These are phyloP conservation scores for Sympetrum striolatum DNA, from an alignment of 2,888 invertebrate species.

Conservation along the genomic window DNA sequence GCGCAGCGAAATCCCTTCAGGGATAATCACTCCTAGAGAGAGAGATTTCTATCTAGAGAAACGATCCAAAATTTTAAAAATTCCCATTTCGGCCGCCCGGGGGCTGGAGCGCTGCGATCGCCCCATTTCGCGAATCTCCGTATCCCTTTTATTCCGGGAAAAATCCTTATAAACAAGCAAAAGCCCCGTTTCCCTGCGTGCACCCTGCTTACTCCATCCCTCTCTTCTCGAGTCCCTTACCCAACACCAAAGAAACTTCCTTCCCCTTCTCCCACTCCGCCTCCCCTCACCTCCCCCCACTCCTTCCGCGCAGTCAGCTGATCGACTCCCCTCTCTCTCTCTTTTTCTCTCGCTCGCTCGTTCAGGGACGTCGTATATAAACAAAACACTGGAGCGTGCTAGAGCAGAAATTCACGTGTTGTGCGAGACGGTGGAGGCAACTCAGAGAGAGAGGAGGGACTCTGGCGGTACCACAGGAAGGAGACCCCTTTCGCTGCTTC, in stretches of 20 bases:
- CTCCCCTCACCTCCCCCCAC: neutral
- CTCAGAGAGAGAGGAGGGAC: neutral
- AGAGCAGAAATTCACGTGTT: slow-evolving; percentile 35
- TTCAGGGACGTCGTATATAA: slow-evolving; percentile 43
- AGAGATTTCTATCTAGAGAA: too few relatives aligned
- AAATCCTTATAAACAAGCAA: slow-evolving; percentile 6
- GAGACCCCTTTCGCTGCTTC: neutral
- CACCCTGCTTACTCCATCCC: neutral
- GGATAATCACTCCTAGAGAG: too few relatives aligned
- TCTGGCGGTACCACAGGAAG: neutral
- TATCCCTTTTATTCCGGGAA: neutral
- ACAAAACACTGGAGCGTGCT: slow-evolving; percentile 43
- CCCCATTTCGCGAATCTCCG: neutral
- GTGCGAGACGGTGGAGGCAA: slow-evolving; percentile 13
- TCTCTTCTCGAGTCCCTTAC: neutral
- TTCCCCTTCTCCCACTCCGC: neutral
- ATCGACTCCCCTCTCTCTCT: slow-evolving; percentile 21
- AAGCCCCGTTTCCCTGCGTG: neutral
- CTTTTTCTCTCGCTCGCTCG: neutral
- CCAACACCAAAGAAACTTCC: neutral
- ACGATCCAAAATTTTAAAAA: neutral
- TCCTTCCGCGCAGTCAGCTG: slow-evolving; percentile 29
- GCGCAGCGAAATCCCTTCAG: too few relatives aligned
- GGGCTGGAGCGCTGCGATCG: neutral
- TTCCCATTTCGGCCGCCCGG: neutral